Evolutionary conservation across 2,113 vertebrate species (phyloP), one percentile per base, ranked within the genome.

Genomic region (Osmerus eperlanus): DNA sequence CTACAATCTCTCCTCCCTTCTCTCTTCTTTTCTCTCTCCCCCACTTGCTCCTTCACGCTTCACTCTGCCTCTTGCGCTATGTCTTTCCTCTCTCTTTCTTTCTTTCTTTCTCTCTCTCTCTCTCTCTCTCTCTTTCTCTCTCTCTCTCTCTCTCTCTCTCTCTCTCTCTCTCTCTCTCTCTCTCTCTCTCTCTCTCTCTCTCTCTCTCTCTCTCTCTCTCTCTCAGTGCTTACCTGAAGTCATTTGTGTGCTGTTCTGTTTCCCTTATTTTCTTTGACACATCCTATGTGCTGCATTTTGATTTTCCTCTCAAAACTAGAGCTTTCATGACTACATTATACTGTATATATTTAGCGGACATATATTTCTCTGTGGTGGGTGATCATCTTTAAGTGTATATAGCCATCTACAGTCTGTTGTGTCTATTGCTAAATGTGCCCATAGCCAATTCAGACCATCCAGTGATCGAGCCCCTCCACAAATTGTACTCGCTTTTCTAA

Each of bases 281-380:
- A 84, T 87, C 86, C 72, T 69, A 5, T 81, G 70, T 90, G 82
- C 87, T 91, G 80, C 80, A 65, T 86, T 88, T 86, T 82, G 62
- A 78, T 75, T 87, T 87, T 83, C 51, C 78, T 86, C 78, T 28
- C 14, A 83, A 87, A 76, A 84, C 77, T 81, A 89, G 87, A 90
- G 90, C 87, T 91, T 91, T 91, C 90, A 91, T 91, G 89, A 92
- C 88, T 89, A 68, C 74, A 66, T 56, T 68, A 69, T 52, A 63
- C 32, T 36, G 32, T 36, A 36, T 36, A 36, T 36, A 36, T 36
- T 36, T 36, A 36, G 32, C 32, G 32, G 60, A 68, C 65, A 55
- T 68, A 2, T 36, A 76, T 68, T 54, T 71, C 71, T 76, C 70
- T 77, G 81, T 87, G 76, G 71, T 87, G 74, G 77, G 54, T 56